A percentile compares a stretch with the other conserved stretches of the same genome.
Conservation (phyloP, 2,797 vertebrate genomes). For the Oryzias sinensis region DNA sequence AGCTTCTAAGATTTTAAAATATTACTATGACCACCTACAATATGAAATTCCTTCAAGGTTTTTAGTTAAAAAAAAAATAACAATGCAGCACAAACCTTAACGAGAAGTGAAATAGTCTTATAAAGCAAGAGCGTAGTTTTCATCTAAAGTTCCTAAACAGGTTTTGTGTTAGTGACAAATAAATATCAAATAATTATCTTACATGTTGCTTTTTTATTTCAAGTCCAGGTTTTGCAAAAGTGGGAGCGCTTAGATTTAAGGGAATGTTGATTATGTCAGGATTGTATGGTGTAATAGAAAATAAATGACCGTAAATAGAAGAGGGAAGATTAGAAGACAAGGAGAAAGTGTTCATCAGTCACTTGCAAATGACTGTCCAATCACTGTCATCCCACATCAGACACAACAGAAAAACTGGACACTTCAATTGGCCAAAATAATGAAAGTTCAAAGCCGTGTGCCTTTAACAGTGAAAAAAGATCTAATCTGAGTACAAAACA, state of each 20-base stretch:
- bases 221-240: neutral
- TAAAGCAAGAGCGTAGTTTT: no score
- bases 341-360: neutral
- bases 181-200: no score
- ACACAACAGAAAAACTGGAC: neutral
- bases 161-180: no score
- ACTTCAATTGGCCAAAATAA: neutral
- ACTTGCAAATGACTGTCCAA: neutral
- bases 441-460: conserved; percentile 7
- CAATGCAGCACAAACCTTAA: no score
- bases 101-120: no score
- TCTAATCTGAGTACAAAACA: conserved; percentile 3
- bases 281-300: neutral
- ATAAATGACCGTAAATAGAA: conserved; percentile 15
- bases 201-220: no score
- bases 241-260: neutral
- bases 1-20: no score
- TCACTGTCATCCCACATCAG: conserved; percentile 17
- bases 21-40: no score
- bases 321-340: conserved; percentile 4
- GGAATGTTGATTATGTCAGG: conserved; percentile 5
- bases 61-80: no score
- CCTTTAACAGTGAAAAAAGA: conserved; percentile 16
- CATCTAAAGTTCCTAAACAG: no score
- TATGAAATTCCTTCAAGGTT: no score